phyloP scores from a whole-genome alignment of 2,797 vertebrate species.

The Catostomus latipinnis region DNA sequence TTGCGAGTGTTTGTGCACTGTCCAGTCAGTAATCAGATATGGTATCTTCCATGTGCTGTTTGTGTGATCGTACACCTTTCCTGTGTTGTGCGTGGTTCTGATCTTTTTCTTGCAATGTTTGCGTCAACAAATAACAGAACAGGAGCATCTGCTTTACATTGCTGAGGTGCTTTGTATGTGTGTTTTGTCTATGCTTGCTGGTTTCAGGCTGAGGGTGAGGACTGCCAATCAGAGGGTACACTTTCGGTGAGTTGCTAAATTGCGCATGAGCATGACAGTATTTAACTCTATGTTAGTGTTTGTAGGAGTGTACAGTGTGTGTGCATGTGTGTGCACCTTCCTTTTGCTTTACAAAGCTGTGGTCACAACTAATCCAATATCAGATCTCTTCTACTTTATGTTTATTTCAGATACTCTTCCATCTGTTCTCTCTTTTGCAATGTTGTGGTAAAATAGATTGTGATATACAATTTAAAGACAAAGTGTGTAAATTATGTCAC shows the following conservation, averaged over 20 bases:
- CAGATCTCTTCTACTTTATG: no score
- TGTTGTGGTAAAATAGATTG: no score
- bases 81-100: conserved; percentile 16
- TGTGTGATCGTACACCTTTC: neutral
- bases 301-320: conserved; percentile 8
- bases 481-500: no score
- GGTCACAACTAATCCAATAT: neutral
- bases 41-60: neutral
- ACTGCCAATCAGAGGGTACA: conserved; percentile 69
- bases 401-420: no score
- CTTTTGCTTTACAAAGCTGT: conserved; percentile 17
- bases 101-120: conserved; percentile 28
- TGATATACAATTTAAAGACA: no score
- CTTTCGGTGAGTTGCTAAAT: conserved; percentile 71
- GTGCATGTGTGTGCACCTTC: neutral
- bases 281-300: neutral
- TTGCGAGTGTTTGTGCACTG: neutral
- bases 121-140: neutral
- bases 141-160: neutral
- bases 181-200: conserved; percentile 58
- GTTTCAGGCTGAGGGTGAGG: conserved; percentile 74
- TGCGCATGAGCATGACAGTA: conserved; percentile 29
- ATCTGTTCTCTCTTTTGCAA: no score
- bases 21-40: neutral
- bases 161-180: conserved; percentile 41